Evolutionary conservation across 2,797 vertebrate genomes (phyloP).

Genomic region (Lerista edwardsae): DNA sequence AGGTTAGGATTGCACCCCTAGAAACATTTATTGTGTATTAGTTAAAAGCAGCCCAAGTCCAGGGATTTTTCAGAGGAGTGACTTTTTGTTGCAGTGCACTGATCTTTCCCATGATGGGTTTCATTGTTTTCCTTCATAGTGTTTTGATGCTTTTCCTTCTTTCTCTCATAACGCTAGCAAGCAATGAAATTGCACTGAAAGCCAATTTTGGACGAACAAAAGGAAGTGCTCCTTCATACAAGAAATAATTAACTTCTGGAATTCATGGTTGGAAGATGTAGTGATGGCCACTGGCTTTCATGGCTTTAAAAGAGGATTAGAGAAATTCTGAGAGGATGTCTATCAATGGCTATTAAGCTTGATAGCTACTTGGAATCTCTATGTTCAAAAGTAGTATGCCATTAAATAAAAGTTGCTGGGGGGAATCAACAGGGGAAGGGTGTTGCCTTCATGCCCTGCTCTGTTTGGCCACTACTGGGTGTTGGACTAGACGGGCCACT

Average conservation of each 20-base stretch:
- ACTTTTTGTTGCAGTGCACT: neutral
- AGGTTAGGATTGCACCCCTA: no score
- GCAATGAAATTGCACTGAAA: neutral
- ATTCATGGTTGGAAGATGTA: neutral
- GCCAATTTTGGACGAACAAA: neutral
- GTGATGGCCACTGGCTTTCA: neutral
- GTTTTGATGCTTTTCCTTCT: neutral
- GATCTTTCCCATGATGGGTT: constrained; percentile 24
- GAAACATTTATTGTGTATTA: constrained; percentile 22
- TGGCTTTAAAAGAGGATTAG: neutral
- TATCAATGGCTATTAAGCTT: neutral
- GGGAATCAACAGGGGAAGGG: neutral
- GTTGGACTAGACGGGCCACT: neutral
- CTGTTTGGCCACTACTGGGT: neutral
- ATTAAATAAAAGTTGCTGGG: neutral
- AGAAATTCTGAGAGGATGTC: neutral
- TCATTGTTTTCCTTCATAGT: constrained; percentile 1
- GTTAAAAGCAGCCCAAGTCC: neutral
- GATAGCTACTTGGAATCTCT: neutral
- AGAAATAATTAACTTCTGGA: neutral
- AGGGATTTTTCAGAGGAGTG: neutral
- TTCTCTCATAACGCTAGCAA: neutral
- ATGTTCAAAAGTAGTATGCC: neutral
- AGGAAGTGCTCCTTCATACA: neutral
- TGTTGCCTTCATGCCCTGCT: neutral